phyloP scores from a whole-genome alignment of 2,888 invertebrate genomes.

The Pharmacophagus antenor region DNA sequence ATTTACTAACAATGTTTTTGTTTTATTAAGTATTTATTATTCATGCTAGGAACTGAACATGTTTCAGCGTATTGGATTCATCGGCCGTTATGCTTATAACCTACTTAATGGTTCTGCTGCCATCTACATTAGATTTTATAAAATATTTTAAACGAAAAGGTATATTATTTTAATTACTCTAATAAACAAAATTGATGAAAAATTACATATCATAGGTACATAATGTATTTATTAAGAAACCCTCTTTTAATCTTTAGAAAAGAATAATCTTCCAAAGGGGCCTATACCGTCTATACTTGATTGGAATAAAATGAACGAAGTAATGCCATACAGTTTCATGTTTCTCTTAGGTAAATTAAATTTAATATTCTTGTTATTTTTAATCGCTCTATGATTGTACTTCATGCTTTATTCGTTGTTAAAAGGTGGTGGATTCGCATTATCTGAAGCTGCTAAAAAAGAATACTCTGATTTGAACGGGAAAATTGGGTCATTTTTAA shows the following conservation, averaged over 20 bases:
- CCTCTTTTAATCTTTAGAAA: slow-evolving; percentile 39
- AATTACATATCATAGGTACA: no score
- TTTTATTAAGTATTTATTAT: background rate
- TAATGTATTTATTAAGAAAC: no score
- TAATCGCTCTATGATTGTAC: slow-evolving; percentile 8
- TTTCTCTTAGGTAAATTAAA: slow-evolving; percentile 54
- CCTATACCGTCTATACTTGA: slow-evolving; percentile 45
- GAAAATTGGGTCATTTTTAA: slow-evolving; percentile 46
- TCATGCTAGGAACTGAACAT: slow-evolving; percentile 3
- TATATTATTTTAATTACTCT: slow-evolving; percentile 33
- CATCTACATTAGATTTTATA: slow-evolving; percentile 48
- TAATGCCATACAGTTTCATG: slow-evolving; percentile 59
- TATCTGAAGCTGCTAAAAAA: slow-evolving; percentile 51
- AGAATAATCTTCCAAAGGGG: slow-evolving; percentile 45
- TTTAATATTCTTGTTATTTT: no score
- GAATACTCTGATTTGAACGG: slow-evolving; percentile 56
- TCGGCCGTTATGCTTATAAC: slow-evolving; percentile 48
- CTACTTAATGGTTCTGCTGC: slow-evolving; percentile 56
- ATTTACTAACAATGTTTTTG: no score
- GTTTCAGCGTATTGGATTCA: slow-evolving; percentile 58
- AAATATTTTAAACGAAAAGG: slow-evolving; percentile 49
- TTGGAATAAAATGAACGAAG: slow-evolving; percentile 46
- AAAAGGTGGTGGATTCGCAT: slow-evolving; percentile 58
- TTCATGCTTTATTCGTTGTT: slow-evolving; percentile 28
- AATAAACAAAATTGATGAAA: no score